Evolutionary conservation across 2,888 invertebrate genomes (phyloP), one percentile per base, ranked within the genome.

Genomic region (Junonia oenone): DNA sequence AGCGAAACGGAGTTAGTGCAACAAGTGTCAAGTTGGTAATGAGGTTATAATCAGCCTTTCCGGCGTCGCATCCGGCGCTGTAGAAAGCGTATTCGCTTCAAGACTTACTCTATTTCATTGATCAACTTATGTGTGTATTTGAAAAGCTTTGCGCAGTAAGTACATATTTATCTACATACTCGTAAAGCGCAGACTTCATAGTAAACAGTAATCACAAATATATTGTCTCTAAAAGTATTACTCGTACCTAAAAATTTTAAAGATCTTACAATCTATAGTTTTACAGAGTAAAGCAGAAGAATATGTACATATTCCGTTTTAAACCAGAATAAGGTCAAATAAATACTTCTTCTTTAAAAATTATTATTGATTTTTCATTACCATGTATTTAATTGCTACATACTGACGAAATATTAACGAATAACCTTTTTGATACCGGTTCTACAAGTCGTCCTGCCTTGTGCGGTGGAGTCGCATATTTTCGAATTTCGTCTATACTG

Each of bases 341-440:
- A 17, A 19, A n/a, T 45, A 2, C 46, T 52, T 47, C 22, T 29
- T 19, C 14, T 31, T 40, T 33, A 1, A 14, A 29, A 40, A 40
- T 38, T 37, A 33, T 22, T 22, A 53, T 50, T 46, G 48, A 26
- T 45, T 50, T 50, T 40, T 53, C 49, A 53, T 56, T 59, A 29
- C 27, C 15, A 5, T 52, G 58, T 49, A 53, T 53, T 43, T 8
- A 56, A 56, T 53, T 53, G 50, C 47, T 59, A 57, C 50, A 63
- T 57, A 63, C 56, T 61, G 62, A 51, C 49, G 60, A 62, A 63
- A 59, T 67, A 63, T 66, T 65, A 76, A 73, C 73, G 72, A 72
- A 70, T 79, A 85, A 83, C 80, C 81, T 83, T 83, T n/a, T 83
- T 78, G 71, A 69, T 84, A 82, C 85, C 84, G 83, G 85, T 87